Base-by-base conservation (phyloP, 2,888 invertebrate genomes). In the Netelia virgata region DNA sequence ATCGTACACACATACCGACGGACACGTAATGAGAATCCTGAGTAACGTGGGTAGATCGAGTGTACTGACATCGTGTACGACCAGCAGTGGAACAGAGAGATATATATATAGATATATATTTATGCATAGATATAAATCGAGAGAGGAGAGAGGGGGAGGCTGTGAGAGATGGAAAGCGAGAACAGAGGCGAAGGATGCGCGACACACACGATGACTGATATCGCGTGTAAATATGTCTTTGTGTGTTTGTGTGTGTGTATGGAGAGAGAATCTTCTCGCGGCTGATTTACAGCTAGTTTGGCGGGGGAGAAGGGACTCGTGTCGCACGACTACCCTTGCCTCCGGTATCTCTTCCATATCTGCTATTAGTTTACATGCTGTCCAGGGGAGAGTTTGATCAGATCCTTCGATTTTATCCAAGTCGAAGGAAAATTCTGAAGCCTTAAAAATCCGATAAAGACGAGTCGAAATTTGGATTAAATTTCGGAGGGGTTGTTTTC, bases 261-360 rank as follows among this genome's bases (percentile, higher is more conserved):
- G 69, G 41, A 36, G 69, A 20, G 47, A 57, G 55, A 23, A 80
- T 64, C 69, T 59, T 64, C 47, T 10, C 73, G 91, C 87, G 91
- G 91, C 91, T 90, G 90, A 90, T 91, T 90, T 92, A 92, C 92
- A 92, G 91, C 91, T 91, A 90, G 86, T 86, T 53, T 36, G 36
- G 47, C 53, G 47, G 20, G 55, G 82, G 63, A 80, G 79, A 75
- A 76, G 78, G 74, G 70, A 57, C 61, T 85, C 75, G 80, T 82
- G 82, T 84, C 82, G 79, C 86, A 85, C 84, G 83, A 83, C 86
- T 78, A 81, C 80, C 84, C 84, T 83, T 80, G 36, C 47, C 63
- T 79, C 66, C 79, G 70, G 57, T 76, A 73, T 84, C 72, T 55
- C 16, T 53, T 69, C 36, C 16, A 23, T 72, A 66, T 80, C 63